Evolutionary conservation across 2,797 vertebrate species (phyloP).

Genomic region (Mormyrus hasselquistii): DNA sequence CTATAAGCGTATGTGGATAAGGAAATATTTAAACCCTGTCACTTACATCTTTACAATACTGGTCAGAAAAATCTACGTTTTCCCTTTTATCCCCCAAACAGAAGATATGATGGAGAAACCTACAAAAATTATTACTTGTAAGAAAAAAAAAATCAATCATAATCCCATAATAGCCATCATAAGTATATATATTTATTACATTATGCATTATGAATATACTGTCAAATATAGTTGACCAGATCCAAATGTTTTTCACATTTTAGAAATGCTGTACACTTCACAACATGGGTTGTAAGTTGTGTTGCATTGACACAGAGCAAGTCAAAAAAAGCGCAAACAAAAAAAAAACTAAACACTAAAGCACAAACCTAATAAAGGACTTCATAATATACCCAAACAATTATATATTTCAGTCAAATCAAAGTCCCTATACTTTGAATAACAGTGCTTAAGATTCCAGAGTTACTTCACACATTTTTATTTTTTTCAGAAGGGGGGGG

Average conservation of each 20-base stretch:
- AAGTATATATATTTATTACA: background rate
- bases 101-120: background rate
- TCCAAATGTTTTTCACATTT: background rate
- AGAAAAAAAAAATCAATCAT: background rate
- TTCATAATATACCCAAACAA: background rate
- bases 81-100: background rate
- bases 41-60: background rate
- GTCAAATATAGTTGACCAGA: background rate
- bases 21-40: background rate
- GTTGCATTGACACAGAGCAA: background rate
- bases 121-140: background rate
- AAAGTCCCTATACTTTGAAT: background rate
- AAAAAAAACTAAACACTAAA: background rate
- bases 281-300: background rate
- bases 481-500: background rate
- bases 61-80: background rate
- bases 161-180: background rate
- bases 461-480: background rate
- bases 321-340: background rate
- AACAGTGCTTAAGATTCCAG: background rate
- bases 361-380: background rate
- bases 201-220: background rate
- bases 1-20: background rate
- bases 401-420: background rate
- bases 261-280: background rate